Conservation (phyloP, 1,140 invertebrate species). For the Papilio aristodemus region DNA sequence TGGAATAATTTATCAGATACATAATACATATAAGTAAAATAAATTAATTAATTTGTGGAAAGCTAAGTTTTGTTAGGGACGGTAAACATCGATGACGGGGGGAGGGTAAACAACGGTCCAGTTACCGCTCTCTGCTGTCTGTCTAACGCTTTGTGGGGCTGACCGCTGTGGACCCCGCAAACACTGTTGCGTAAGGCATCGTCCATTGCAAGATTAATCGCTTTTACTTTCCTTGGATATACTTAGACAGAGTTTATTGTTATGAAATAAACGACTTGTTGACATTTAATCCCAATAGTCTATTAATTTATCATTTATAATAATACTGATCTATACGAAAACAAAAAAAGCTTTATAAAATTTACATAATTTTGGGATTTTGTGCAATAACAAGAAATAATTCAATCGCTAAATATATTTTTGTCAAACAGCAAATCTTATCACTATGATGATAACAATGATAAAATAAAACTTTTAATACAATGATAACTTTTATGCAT, state of each 20-base stretch:
- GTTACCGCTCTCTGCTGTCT: background rate
- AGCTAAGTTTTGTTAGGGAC: background rate
- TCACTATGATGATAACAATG: background rate
- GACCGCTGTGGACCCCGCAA: background rate
- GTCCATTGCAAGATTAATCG: background rate
- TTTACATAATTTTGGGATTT: too few species aligned
- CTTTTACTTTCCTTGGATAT: background rate
- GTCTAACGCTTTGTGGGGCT: background rate
- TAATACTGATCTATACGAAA: too few species aligned
- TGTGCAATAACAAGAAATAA: too few species aligned
- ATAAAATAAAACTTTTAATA: background rate
- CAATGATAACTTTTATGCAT: background rate
- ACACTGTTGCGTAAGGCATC: background rate
- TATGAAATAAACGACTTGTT: too few species aligned
- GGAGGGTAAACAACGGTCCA: conserved; percentile 5
- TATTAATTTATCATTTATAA: too few species aligned
- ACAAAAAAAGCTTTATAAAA: too few species aligned
- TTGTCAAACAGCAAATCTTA: too few species aligned
- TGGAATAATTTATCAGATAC: too few species aligned
- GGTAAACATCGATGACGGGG: conserved; percentile 9
- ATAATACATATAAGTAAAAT: too few species aligned
- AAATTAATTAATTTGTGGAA: conserved; percentile 16
- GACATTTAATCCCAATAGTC: too few species aligned
- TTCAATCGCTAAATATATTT: too few species aligned
- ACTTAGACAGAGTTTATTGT: too few species aligned